A percentile compares a stretch with the other conserved stretches of the same genome.
These are phyloP conservation scores for Platycheirus albimanus DNA, from an alignment of 2,888 invertebrate genomes.

Conservation along the genomic window DNA sequence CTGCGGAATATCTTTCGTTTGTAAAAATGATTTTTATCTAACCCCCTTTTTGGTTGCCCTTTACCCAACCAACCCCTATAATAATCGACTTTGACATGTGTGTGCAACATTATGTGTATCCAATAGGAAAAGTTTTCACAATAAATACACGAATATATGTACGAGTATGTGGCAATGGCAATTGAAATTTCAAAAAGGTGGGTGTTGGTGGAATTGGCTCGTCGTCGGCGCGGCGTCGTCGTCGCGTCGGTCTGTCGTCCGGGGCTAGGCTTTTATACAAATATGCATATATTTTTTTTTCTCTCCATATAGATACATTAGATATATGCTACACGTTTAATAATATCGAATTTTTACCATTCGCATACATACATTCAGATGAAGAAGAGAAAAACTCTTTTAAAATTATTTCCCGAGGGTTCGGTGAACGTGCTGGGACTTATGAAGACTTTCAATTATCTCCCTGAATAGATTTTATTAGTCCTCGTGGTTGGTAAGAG, in stretches of 20 bases:
- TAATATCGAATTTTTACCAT: conserved; percentile 32
- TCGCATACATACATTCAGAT: neutral
- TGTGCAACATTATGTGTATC: neutral
- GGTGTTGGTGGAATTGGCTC: neutral
- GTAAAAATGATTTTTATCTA: conserved; percentile 42
- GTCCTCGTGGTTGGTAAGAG: conserved; percentile 22
- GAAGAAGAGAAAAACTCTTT: conserved; percentile 23
- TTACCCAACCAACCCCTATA: neutral
- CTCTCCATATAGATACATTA: conserved; percentile 8
- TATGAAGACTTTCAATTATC: conserved; percentile 70
- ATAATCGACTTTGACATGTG: conserved; percentile 37
- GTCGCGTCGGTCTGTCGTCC: too few relatives aligned
- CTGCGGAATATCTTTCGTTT: conserved; percentile 40
- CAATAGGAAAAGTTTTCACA: conserved; percentile 32
- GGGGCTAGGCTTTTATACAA: neutral
- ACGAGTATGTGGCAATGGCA: too few relatives aligned
- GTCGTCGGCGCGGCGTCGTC: too few relatives aligned
- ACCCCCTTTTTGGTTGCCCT: neutral
- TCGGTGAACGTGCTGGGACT: conserved; percentile 61
- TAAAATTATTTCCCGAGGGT: conserved; percentile 59
- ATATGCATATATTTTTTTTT: too few relatives aligned
- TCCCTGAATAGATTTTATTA: conserved; percentile 60
- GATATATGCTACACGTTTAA: conserved; percentile 42
- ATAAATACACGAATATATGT: conserved; percentile 51
- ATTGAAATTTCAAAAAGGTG: conserved; percentile 28